Evolutionary conservation across 2,113 vertebrate species (phyloP).

Genomic region (Dicaeum eximium): DNA sequence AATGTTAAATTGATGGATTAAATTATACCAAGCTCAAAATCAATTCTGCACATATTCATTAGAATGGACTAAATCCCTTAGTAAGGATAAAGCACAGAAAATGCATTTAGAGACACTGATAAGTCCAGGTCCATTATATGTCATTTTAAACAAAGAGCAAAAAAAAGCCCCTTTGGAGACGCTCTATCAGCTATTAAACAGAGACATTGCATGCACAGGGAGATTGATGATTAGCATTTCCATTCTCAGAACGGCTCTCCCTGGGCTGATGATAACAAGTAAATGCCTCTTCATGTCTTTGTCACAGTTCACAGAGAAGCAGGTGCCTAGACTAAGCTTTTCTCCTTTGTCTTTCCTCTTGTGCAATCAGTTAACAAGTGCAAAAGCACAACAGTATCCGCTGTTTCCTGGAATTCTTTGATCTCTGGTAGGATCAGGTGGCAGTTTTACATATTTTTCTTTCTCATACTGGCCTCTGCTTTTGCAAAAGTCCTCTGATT

Average conservation of each 20-base stretch:
- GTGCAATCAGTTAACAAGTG: slow-evolving; percentile 77
- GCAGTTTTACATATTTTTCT: background rate
- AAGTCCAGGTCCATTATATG: slow-evolving; percentile 92
- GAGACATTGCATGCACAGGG: slow-evolving; percentile 82
- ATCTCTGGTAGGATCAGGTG: background rate
- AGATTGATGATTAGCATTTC: slow-evolving; percentile 94
- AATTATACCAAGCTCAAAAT: slow-evolving; percentile 91
- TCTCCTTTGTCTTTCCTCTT: slow-evolving; percentile 79
- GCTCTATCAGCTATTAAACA: slow-evolving; percentile 95
- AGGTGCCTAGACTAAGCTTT: slow-evolving; percentile 71
- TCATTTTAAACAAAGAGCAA: slow-evolving; percentile 95
- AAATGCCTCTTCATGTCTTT: slow-evolving; percentile 64
- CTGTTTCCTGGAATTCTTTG: background rate
- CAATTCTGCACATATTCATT: slow-evolving; percentile 85
- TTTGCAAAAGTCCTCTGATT: background rate
- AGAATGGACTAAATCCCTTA: slow-evolving; percentile 79
- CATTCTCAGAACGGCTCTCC: slow-evolving; percentile 77
- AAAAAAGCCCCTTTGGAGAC: slow-evolving; percentile 87
- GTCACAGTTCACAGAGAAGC: slow-evolving; percentile 76
- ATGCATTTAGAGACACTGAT: slow-evolving; percentile 90
- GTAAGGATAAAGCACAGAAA: slow-evolving; percentile 78
- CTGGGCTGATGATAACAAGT: slow-evolving; percentile 79
- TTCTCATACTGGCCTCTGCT: background rate
- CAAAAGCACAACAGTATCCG: background rate
- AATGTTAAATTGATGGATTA: slow-evolving; percentile 97